Evolutionary conservation across 2,113 vertebrate genomes (phyloP).

Genomic region (Pomatorhinus ruficollis): DNA sequence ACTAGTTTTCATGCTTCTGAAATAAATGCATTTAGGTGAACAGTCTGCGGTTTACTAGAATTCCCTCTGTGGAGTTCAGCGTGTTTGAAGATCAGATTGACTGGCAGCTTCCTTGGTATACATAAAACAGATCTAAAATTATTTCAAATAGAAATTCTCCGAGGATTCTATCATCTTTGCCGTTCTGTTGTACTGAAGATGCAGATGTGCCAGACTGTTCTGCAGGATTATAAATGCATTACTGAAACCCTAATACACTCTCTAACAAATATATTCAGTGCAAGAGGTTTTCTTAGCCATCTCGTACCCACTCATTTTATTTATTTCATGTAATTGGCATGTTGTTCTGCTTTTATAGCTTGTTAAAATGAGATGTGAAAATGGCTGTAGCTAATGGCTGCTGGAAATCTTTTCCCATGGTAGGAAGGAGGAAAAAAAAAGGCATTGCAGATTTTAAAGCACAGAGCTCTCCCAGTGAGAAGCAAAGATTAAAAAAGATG

Average conservation of each 20-base stretch:
- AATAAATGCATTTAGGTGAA: slow-evolving; percentile 68
- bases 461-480: not conserved
- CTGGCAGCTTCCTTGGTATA: slow-evolving; percentile 70
- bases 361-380: slow-evolving; percentile 68
- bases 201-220: slow-evolving; percentile 56
- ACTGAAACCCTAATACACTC: slow-evolving; percentile 52
- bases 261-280: slow-evolving; percentile 48
- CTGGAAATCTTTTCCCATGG: slow-evolving; percentile 49
- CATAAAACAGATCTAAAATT: slow-evolving; percentile 74
- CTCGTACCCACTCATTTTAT: slow-evolving; percentile 59
- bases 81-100: slow-evolving; percentile 76
- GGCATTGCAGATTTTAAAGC: not conserved
- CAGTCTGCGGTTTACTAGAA: slow-evolving; percentile 62
- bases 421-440: not conserved
- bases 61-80: slow-evolving; percentile 56
- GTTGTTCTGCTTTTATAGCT: slow-evolving; percentile 63
- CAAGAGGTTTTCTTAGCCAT: slow-evolving; percentile 57
- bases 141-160: slow-evolving; percentile 68
- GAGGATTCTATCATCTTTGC: slow-evolving; percentile 55
- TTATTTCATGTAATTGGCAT: slow-evolving; percentile 69
- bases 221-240: slow-evolving; percentile 60
- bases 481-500: not conserved
- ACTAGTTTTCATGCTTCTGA: slow-evolving; percentile 28
- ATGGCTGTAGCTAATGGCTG: slow-evolving; percentile 61
- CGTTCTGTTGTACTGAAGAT: slow-evolving; percentile 58